Conservation (phyloP, 2,888 invertebrate genomes). For the Polylopha cassiicola region DNA sequence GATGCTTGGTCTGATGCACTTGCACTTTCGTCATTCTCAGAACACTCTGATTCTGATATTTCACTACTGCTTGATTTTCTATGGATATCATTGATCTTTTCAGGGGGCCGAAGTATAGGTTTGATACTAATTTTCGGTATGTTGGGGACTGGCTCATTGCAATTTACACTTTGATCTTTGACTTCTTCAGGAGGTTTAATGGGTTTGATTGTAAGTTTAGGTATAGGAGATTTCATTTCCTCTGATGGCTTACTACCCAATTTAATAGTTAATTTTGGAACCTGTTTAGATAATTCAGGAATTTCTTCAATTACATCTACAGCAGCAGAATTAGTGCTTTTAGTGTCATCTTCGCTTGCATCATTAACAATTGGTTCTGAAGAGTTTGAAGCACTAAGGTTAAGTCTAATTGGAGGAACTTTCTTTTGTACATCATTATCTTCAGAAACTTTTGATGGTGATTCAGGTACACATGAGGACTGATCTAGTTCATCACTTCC, state of each 20-base stretch:
- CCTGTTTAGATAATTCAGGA: slow-evolving; percentile 49
- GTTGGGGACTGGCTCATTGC: slow-evolving; percentile 53
- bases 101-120: slow-evolving; percentile 66
- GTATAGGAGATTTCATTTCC: slow-evolving; percentile 58
- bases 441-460: slow-evolving; percentile 6
- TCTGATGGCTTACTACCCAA: slow-evolving; percentile 55
- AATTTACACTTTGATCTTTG: slow-evolving; percentile 32
- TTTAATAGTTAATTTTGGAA: slow-evolving; percentile 74
- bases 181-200: slow-evolving; percentile 26
- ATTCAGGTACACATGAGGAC: not conserved
- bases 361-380: slow-evolving; percentile 27
- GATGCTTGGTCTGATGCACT: slow-evolving; percentile 67
- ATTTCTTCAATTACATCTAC: slow-evolving; percentile 33
- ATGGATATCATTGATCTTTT: slow-evolving; percentile 65
- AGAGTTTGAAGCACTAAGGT: slow-evolving; percentile 34
- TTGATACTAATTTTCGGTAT: slow-evolving; percentile 70
- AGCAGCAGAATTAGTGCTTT: slow-evolving; percentile 34
- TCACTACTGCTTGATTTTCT: slow-evolving; percentile 73
- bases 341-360: slow-evolving; percentile 21
- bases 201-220: slow-evolving; percentile 59
- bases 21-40: slow-evolving; percentile 74
- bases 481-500: slow-evolving; percentile 24
- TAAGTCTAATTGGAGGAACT: slow-evolving; percentile 50
- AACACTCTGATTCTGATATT: slow-evolving; percentile 73
- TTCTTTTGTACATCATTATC: slow-evolving; percentile 30